Evolutionary conservation across 2,888 invertebrate genomes (phyloP).

Genomic region (Cephus nigrinus): DNA sequence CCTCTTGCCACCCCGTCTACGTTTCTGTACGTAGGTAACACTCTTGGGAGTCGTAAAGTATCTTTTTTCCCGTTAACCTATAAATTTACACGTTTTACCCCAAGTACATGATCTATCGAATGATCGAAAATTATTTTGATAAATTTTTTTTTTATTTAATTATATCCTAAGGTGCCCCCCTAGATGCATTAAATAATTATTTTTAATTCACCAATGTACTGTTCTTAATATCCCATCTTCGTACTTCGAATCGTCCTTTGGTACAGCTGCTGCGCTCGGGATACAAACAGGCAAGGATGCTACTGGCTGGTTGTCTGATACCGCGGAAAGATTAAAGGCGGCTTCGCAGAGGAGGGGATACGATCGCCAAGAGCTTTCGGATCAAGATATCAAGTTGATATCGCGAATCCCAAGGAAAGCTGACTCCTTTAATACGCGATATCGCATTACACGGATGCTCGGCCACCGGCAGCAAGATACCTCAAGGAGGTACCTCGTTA

Average conservation of each 20-base stretch:
- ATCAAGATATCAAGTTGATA: background rate
- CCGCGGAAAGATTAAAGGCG: background rate
- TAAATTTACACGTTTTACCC: background rate
- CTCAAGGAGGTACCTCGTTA: constrained; percentile 36
- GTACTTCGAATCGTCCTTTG: no score
- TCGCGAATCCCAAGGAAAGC: background rate
- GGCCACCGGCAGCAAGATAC: constrained; percentile 23
- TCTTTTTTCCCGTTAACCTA: background rate
- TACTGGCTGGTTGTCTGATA: background rate
- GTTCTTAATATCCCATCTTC: background rate
- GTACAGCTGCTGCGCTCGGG: no score
- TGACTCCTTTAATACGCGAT: constrained; percentile 11
- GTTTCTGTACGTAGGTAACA: background rate
- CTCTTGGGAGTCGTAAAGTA: background rate
- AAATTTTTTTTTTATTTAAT: no score
- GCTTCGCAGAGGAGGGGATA: background rate
- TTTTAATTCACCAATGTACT: background rate
- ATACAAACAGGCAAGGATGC: background rate
- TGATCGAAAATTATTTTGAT: no score
- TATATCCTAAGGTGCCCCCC: no score
- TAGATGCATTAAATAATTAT: no score
- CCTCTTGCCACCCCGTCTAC: background rate
- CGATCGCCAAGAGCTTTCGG: background rate
- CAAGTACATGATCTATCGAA: no score
- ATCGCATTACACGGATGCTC: constrained; percentile 27